Percentiles rank a stretch among this genome's conserved stretches.
Evolutionary conservation across 2,113 vertebrate species (phyloP).

Genomic region (Pantherophis guttatus): DNA sequence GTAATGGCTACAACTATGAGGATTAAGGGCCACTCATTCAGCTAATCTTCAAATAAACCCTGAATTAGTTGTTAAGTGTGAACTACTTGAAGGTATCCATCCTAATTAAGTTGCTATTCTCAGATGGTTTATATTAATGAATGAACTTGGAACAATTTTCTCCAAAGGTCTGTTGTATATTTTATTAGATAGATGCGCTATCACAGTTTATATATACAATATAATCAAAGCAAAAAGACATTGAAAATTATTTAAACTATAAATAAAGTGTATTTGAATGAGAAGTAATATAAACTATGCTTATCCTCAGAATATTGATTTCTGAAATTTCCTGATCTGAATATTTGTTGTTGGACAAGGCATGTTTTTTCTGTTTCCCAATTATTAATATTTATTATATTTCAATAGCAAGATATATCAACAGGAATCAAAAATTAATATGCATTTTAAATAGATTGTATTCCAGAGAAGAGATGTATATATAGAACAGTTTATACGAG

Average conservation of each 20-base stretch:
- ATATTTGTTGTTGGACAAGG: constrained; percentile 3
- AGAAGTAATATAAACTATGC: constrained; percentile 14
- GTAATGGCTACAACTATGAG: background rate
- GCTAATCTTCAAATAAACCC: background rate
- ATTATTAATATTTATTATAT: background rate
- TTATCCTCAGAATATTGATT: constrained; percentile 1
- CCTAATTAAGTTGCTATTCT: constrained; percentile 23
- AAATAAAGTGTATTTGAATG: constrained; percentile 44
- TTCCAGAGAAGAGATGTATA: background rate
- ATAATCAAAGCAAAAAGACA: constrained; percentile 43
- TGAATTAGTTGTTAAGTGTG: background rate
- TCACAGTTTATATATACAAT: constrained; percentile 34
- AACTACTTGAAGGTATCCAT: constrained; percentile 4
- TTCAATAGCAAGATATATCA: background rate
- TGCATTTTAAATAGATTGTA: background rate
- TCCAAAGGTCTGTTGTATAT: constrained; percentile 10
- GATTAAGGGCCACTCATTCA: background rate
- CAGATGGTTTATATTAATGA: background rate
- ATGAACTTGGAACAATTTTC: background rate
- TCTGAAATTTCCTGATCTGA: constrained; percentile 4
- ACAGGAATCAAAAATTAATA: background rate
- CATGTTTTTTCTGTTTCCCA: constrained; percentile 30
- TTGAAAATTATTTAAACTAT: constrained; percentile 34
- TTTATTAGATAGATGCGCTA: background rate
- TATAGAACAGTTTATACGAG: background rate